A percentile compares a stretch with the other conserved stretches of the same genome.
phyloP scores from a whole-genome alignment of 2,113 vertebrate genomes.

The Narcine bancroftii region DNA sequence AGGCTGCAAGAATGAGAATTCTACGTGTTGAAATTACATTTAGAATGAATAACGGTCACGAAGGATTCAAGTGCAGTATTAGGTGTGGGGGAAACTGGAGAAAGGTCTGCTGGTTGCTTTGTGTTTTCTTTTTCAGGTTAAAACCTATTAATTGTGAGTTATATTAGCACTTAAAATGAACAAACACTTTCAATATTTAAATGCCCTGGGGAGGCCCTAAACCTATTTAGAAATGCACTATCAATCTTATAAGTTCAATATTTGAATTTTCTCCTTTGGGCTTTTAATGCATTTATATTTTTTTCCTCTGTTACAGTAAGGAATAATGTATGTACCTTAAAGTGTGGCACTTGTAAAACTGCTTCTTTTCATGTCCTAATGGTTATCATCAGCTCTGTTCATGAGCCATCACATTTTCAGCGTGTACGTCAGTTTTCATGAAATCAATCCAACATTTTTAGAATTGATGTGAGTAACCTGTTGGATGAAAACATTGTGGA shows the following conservation, averaged over 20 bases:
- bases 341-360: background rate
- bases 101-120: background rate
- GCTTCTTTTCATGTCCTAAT: background rate
- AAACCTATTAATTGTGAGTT: background rate
- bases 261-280: background rate
- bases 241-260: background rate
- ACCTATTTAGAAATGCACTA: background rate
- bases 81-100: background rate
- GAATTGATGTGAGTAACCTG: background rate
- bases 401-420: background rate
- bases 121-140: background rate
- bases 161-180: background rate
- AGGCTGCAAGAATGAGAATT: background rate
- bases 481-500: background rate
- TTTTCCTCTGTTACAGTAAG: background rate
- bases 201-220: background rate
- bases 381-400: background rate
- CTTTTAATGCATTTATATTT: background rate
- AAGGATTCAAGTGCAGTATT: background rate
- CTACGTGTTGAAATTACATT: no score
- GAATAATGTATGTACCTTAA: slow-evolving; percentile 17
- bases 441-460: background rate
- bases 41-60: background rate
- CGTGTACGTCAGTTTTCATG: background rate
- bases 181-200: background rate